Conservation (phyloP, 2,797 vertebrate species). For the Dendrocincla tyrannina region DNA sequence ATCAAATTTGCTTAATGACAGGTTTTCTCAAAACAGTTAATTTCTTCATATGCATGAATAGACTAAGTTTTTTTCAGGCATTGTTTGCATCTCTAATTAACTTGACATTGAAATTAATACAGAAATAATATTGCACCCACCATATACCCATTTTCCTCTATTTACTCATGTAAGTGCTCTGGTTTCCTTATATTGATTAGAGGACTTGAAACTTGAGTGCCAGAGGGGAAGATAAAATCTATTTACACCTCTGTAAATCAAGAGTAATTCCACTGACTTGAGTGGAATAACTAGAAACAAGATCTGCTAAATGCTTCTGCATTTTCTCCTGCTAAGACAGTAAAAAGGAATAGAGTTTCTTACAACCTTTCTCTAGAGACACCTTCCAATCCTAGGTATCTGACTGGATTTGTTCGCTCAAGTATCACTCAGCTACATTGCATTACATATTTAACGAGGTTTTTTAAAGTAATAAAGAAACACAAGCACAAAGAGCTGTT, state of each 20-base stretch:
- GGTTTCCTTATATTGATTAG: not conserved
- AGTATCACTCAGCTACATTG: not conserved
- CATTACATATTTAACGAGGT: not conserved
- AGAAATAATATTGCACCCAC: not conserved
- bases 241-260: conserved; percentile 11
- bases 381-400: not conserved
- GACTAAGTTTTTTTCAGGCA: not conserved
- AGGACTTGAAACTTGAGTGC: not conserved
- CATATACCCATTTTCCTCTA: not conserved
- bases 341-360: not conserved
- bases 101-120: not conserved
- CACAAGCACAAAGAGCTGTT: not conserved
- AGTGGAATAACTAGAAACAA: conserved; percentile 33
- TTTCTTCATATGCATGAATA: not conserved
- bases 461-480: not conserved
- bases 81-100: not conserved
- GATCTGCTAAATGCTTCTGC: not conserved
- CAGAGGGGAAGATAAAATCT: conserved; percentile 16
- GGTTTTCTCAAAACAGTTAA: not conserved
- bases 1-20: not conserved
- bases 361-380: conserved; percentile 3
- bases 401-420: not conserved
- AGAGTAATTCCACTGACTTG: conserved; percentile 16
- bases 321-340: conserved; percentile 6
- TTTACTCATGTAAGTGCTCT: not conserved